Percentiles rank a stretch among this genome's conserved stretches.
phyloP scores from a whole-genome alignment of 2,113 vertebrate species.

The Etia nguti region DNA sequence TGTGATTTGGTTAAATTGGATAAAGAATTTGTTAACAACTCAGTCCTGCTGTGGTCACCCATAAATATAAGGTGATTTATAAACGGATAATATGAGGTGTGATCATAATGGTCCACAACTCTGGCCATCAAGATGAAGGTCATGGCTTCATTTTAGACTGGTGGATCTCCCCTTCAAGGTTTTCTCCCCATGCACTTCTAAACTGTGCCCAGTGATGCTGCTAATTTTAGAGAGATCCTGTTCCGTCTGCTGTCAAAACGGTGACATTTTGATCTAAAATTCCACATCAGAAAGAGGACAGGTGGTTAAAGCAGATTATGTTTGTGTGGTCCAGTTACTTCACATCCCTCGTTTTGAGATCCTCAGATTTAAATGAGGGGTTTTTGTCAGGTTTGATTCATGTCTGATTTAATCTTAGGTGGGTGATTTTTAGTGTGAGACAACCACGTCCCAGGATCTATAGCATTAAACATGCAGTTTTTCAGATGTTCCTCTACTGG shows the following conservation, averaged over 20 bases:
- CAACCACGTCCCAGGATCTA: not conserved
- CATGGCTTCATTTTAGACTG: not conserved
- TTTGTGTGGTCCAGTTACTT: not conserved
- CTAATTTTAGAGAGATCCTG: not conserved
- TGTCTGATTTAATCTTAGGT: conserved; percentile 6
- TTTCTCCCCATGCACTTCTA: not conserved
- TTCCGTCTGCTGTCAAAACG: too few species aligned
- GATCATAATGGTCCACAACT: not conserved
- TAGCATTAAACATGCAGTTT: not conserved
- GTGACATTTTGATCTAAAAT: not conserved
- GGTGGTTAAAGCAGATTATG: not conserved
- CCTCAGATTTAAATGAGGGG: not conserved
- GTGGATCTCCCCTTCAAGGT: not conserved
- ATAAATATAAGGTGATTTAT: not conserved
- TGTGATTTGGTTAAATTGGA: not conserved
- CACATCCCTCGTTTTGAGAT: not conserved
- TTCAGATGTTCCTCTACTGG: not conserved
- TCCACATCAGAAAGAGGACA: not conserved
- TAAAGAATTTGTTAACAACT: not conserved
- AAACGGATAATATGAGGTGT: not conserved
- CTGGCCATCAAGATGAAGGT: not conserved
- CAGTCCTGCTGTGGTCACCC: not conserved
- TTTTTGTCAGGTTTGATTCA: not conserved
- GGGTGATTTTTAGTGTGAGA: not conserved
- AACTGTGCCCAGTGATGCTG: not conserved